phyloP scores from a whole-genome alignment of 2,113 vertebrate species.

The Formicarius rufipectus region DNA sequence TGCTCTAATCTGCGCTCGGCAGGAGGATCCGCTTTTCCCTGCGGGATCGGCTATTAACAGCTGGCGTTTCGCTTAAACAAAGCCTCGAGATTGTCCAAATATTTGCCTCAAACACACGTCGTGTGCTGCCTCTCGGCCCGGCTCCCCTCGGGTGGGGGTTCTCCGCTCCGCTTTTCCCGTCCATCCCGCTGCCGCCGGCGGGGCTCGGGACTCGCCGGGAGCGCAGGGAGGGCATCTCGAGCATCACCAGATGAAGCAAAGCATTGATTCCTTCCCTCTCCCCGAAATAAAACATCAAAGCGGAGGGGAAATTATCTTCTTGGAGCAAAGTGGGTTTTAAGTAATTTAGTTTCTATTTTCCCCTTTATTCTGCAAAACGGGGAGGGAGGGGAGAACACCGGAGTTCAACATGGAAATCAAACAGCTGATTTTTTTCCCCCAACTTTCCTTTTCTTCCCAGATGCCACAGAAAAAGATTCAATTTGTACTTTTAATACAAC shows the following conservation, averaged over 20 bases:
- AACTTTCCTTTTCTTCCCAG: not conserved
- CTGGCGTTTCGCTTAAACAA: slow-evolving; percentile 39
- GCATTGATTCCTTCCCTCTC: not conserved
- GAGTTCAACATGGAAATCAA: not conserved
- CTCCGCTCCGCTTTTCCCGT: not conserved
- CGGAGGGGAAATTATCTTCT: not conserved
- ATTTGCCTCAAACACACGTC: slow-evolving; percentile 45
- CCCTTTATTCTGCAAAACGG: not conserved
- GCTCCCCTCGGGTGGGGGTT: not conserved
- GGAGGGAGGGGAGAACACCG: accelerated
- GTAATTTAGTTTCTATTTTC: not conserved
- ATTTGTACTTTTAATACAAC: not conserved
- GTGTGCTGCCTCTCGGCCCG: not conserved
- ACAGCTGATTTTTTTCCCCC: not conserved
- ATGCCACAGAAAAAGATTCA: accelerated
- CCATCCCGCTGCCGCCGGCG: not conserved
- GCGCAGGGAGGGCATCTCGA: not conserved
- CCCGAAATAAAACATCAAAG: slow-evolving; percentile 13
- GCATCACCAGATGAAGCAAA: not conserved
- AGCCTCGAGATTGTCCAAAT: slow-evolving; percentile 61
- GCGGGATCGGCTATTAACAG: slow-evolving; percentile 39
- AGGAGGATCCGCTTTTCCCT: slow-evolving; percentile 33
- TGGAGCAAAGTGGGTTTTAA: not conserved
- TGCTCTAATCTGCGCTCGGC: not conserved
- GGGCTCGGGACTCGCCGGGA: not conserved